Percentiles rank a stretch among this genome's conserved stretches.
These are phyloP conservation scores for Sarcophaga bullata DNA, from an alignment of 1,140 invertebrate genomes.

Conservation along the genomic window DNA sequence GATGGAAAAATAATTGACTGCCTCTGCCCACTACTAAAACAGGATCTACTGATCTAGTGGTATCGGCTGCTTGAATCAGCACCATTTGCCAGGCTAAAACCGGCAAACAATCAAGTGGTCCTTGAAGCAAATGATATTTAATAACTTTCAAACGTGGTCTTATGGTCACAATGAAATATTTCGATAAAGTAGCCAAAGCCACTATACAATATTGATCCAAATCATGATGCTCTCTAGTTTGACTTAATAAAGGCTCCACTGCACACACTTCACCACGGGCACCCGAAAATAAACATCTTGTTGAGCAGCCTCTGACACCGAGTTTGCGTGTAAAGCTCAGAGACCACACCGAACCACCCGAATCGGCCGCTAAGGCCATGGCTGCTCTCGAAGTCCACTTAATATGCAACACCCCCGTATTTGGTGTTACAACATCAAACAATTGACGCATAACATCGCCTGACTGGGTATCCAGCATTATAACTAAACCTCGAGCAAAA, in stretches of 20 bases:
- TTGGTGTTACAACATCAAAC: constrained; percentile 85
- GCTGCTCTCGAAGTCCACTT: constrained; percentile 74
- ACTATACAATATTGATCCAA: constrained; percentile 82
- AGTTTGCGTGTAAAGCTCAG: constrained; percentile 89
- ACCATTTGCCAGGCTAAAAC: constrained; percentile 93
- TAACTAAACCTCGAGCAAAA: constrained; percentile 85
- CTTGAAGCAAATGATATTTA: constrained; percentile 68
- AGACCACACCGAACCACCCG: constrained; percentile 97
- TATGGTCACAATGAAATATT: constrained; percentile 89
- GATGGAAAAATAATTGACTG: constrained; percentile 81
- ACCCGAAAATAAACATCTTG: constrained; percentile 91
- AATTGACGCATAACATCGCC: constrained; percentile 84
- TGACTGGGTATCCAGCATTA: constrained; percentile 82
- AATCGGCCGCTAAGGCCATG: constrained; percentile 89
- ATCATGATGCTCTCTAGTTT: constrained; percentile 76
- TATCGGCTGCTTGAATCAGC: constrained; percentile 80
- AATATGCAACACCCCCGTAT: constrained; percentile 87
- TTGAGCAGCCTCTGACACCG: constrained; percentile 87
- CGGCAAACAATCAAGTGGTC: constrained; percentile 79
- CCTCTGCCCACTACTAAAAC: constrained; percentile 88
- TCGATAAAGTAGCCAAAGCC: constrained; percentile 92
- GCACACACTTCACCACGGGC: constrained; percentile 92
- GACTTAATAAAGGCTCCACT: constrained; percentile 84
- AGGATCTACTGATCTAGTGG: constrained; percentile 80
- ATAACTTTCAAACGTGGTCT: constrained; percentile 74